Evolutionary conservation across 1,140 invertebrate genomes (phyloP).

Genomic region (Tribolium madens): DNA sequence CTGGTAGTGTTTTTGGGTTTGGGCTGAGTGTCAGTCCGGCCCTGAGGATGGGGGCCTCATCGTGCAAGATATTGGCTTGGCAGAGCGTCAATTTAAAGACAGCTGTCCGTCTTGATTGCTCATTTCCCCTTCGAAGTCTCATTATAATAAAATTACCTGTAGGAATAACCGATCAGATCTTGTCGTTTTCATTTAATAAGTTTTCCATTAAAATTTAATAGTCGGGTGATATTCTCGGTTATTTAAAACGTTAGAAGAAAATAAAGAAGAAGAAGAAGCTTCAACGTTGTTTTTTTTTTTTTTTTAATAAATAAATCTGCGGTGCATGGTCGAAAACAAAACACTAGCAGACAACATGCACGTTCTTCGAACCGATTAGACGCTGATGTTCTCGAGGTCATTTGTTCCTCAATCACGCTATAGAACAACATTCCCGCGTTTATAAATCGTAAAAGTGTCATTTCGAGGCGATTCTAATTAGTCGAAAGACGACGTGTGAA

Average conservation of each 20-base stretch:
- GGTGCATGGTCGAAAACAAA: conserved; percentile 46
- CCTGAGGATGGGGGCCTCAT: neutral
- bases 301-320: conserved; percentile 9
- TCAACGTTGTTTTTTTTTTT: neutral
- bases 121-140: conserved; percentile 48
- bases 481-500: conserved; percentile 48
- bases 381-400: conserved; percentile 47
- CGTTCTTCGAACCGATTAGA: conserved; percentile 52
- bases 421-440: neutral
- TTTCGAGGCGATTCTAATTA: conserved; percentile 40
- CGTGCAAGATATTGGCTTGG: conserved; percentile 30
- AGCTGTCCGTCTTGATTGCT: conserved; percentile 51
- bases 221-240: neutral
- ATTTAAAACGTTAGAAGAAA: neutral
- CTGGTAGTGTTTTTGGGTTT: too few relatives aligned
- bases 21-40: too few relatives aligned
- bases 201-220: conserved; percentile 31
- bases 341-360: conserved; percentile 47
- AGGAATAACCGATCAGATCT: conserved; percentile 47
- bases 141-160: conserved; percentile 52
- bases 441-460: neutral
- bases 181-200: conserved; percentile 31
- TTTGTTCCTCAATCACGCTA: conserved; percentile 51
- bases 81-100: conserved; percentile 46
- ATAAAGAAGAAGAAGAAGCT: too few relatives aligned